These are phyloP conservation scores for Petrocephalus zakoni DNA, from an alignment of 2,113 vertebrate genomes.

Conservation along the genomic window DNA sequence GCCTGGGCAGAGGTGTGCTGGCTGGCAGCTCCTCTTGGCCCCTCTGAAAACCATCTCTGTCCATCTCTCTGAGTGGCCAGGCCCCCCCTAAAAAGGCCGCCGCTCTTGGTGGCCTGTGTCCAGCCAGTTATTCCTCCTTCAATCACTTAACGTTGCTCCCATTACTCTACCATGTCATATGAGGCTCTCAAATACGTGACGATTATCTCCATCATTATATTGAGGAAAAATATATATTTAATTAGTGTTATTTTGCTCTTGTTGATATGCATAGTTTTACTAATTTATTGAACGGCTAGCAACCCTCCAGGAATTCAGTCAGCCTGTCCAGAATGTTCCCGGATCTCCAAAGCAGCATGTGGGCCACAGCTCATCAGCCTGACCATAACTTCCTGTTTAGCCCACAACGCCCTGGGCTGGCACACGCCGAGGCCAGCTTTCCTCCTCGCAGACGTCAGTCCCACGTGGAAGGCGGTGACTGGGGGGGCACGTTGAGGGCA, in stretches of 20 bases:
- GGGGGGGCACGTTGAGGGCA: too few relatives aligned
- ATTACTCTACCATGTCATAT: background rate
- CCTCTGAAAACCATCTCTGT: background rate
- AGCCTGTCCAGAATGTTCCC: background rate
- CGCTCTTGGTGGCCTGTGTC: background rate
- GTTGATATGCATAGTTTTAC: background rate
- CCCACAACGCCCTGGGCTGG: background rate
- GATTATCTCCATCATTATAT: background rate
- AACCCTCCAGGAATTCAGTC: background rate
- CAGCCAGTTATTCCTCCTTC: background rate
- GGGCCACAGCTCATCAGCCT: background rate
- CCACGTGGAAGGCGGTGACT: too few relatives aligned
- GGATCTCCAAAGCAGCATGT: background rate
- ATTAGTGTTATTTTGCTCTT: background rate
- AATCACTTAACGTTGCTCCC: background rate
- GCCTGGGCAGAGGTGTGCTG: background rate
- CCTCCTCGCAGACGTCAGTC: too few relatives aligned
- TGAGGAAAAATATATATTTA: background rate
- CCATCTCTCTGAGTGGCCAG: background rate
- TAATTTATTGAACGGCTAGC: background rate
- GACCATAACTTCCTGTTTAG: background rate
- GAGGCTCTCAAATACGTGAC: background rate
- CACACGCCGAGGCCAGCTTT: too few relatives aligned
- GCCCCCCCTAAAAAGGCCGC: background rate
- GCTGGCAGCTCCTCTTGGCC: background rate